A percentile compares a stretch with the other conserved stretches of the same genome.
phyloP scores from a whole-genome alignment of 2,797 vertebrate genomes.

The Huso huso region DNA sequence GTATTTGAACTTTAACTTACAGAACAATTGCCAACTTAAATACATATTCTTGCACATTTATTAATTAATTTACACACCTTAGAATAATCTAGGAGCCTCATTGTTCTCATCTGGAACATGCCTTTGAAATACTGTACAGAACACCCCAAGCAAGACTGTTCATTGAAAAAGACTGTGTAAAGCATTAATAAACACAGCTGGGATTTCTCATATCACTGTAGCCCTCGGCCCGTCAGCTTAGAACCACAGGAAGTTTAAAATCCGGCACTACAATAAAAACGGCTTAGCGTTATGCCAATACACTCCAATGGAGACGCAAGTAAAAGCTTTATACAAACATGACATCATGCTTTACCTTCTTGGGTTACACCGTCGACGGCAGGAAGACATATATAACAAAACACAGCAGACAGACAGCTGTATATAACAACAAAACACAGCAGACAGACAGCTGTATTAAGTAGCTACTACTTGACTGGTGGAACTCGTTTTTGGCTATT shows the following conservation, averaged over 20 bases:
- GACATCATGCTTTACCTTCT: constrained; percentile 23
- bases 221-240: background rate
- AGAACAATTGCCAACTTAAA: too few species aligned
- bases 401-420: constrained; percentile 2
- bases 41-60: too few species aligned
- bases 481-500: constrained; percentile 49
- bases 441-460: constrained; percentile 20
- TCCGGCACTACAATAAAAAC: background rate
- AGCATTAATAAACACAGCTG: constrained; percentile 17
- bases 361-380: constrained; percentile 8
- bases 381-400: constrained; percentile 7
- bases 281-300: background rate
- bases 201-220: background rate
- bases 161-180: background rate
- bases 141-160: background rate
- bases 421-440: background rate
- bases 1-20: too few species aligned
- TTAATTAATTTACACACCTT: too few species aligned
- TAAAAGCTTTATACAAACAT: constrained; percentile 8
- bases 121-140: background rate
- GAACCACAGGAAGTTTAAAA: background rate
- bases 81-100: background rate
- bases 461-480: constrained; percentile 41
- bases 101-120: background rate
- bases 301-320: background rate